A percentile compares a stretch with the other conserved stretches of the same genome.
These are phyloP conservation scores for Camponotus fellah DNA, from an alignment of 2,888 invertebrate genomes.

Conservation along the genomic window DNA sequence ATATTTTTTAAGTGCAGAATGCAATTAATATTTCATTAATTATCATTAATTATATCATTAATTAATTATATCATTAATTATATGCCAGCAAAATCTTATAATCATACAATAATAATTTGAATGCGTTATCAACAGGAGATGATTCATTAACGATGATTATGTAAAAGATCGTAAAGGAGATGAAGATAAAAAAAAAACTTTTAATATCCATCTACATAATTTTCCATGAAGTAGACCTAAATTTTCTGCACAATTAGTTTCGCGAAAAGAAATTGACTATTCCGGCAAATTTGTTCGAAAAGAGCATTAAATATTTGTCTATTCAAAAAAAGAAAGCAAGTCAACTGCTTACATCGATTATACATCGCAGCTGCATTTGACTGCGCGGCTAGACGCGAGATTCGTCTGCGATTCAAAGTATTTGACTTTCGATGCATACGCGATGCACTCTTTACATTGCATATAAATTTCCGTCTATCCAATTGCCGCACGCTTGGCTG, in stretches of 20 bases:
- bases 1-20: background rate
- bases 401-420: conserved; percentile 57
- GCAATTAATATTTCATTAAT: conserved; percentile 7
- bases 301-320: background rate
- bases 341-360: conserved; percentile 12
- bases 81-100: background rate
- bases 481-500: conserved; percentile 17
- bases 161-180: background rate
- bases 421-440: conserved; percentile 61
- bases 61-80: background rate
- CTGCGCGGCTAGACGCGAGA: conserved; percentile 43
- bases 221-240: background rate
- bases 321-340: background rate
- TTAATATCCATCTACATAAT: background rate
- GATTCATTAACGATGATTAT: background rate
- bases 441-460: conserved; percentile 53
- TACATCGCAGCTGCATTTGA: conserved; percentile 47
- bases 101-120: background rate
- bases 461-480: conserved; percentile 44
- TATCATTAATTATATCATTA: background rate
- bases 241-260: background rate
- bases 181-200: background rate
- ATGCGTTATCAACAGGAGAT: background rate
- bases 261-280: background rate
- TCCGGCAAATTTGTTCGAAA: background rate